These are phyloP conservation scores for Drosophila dunni DNA, from an alignment of 1,140 invertebrate genomes.

Conservation along the genomic window DNA sequence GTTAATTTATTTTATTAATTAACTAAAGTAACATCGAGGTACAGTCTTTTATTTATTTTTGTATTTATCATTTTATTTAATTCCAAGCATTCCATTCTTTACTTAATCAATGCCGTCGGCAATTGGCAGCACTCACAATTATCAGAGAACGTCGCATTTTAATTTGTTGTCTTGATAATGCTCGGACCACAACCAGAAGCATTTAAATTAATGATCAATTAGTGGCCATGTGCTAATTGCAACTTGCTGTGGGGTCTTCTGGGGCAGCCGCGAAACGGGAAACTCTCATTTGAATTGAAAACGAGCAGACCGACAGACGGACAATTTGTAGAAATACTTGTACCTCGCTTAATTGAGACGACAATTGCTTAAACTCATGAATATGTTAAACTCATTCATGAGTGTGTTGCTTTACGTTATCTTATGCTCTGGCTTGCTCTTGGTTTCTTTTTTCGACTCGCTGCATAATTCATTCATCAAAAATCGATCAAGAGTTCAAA, in stretches of 20 bases:
- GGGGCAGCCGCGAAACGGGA: slow-evolving; percentile 7
- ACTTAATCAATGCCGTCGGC: slow-evolving; percentile 49
- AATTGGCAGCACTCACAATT: slow-evolving; percentile 14
- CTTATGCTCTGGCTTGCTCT: too few species aligned
- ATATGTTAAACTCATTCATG: slow-evolving; percentile 6
- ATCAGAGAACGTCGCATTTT: slow-evolving; percentile 5
- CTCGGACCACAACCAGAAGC: slow-evolving; percentile 19
- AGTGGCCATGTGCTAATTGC: slow-evolving; percentile 61
- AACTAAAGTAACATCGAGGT: background rate
- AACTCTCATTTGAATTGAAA: slow-evolving; percentile 36
- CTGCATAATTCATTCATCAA: slow-evolving; percentile 1
- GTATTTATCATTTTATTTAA: background rate
- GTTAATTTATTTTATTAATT: background rate
- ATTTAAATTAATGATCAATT: slow-evolving; percentile 63
- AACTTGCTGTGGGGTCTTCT: slow-evolving; percentile 37
- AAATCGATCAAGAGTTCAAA: slow-evolving; percentile 20
- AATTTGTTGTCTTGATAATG: background rate
- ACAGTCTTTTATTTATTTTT: background rate
- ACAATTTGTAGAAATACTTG: background rate
- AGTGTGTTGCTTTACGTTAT: background rate
- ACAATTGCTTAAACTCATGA: slow-evolving; percentile 47
- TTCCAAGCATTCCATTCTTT: background rate
- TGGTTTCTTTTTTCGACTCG: background rate
- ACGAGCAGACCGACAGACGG: background rate
- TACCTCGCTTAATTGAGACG: slow-evolving; percentile 48